Evolutionary conservation across 2,797 vertebrate genomes (phyloP), one percentile per base, ranked within the genome.

Genomic region (Podarcis lilfordi): DNA sequence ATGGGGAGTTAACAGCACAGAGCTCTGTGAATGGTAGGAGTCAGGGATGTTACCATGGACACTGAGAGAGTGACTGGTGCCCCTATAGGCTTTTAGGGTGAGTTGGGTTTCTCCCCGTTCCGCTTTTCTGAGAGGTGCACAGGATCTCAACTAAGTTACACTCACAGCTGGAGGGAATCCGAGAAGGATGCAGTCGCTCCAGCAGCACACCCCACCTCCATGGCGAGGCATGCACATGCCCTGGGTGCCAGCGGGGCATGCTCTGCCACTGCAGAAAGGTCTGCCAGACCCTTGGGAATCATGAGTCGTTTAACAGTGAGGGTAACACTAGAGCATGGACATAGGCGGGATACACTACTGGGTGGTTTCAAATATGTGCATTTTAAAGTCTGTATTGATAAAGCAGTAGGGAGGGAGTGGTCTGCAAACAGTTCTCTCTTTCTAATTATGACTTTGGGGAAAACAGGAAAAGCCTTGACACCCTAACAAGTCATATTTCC

Each of bases 401-500:
- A 91, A 88, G 40, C 40, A 32, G 29, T 4, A 27, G 2, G 78
- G 87, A 50, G 61, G 79, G 64, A 78, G 15, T 5, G 55, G 55
- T 59, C 68, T 66, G 27, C 0, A 5, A 88, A 87, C 88, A 45
- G 8, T 29, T 27, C 17, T 40, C 66, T 40, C 82, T 91, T 92
- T 89, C 91, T 93, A 92, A 93, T 89, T 86, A 89, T 91, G 88
- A 90, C 90, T 0, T 1, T 40, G 71, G 89, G 91, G n/a, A 72
- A 82, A 69, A 82, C 80, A 83, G 32, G 76, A 87, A 75, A 32
- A 29, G n/a, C 19, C 21, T 43, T 83, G 59, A 40, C 43, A 1
- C 2, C 21, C 64, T 59, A 15, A 83, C 78, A 9, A 77, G 0
- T 83, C 71, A 84, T 75, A 0, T 84, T 93, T 89, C 83, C 84